Evolutionary conservation across 2,797 vertebrate species (phyloP), one percentile per base, ranked within the genome.

Genomic region (Eulemur rubriventer): DNA sequence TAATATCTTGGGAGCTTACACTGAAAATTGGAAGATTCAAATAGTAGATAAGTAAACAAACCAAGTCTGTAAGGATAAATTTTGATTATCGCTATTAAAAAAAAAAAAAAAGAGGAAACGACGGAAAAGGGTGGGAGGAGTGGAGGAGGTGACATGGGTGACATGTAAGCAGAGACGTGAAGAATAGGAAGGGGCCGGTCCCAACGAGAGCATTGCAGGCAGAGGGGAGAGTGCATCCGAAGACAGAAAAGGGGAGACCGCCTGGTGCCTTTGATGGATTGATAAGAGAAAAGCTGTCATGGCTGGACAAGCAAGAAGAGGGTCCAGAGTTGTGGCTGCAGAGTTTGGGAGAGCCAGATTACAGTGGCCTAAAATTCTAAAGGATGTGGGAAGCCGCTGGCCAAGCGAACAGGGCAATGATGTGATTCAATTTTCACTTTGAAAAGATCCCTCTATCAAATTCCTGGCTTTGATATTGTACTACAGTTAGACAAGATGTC

Each of bases 221-320:
- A 48, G 14, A 80, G 14, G 28, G 43, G 3, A 83, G 10, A 41
- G 17, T 22, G 7, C 26, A 24, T 55, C 57, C 30, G 18, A 38
- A 2, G 41, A 24, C 18, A 11, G 63, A 46, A 59, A 59, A 12
- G 22, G 28, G 50, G 28, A 43, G 16, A 2, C 7, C 0, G 0
- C n/a, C 57, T 9, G 16, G 17, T 4, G 5, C 8, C 76, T 83
- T 46, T 52, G 16, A 48, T 43, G n/a, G 16, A 35, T 18, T 35
- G 33, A 24, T 14, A 57, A 38, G 33, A 86, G 10, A 43, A 83
- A 55, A 72, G 16, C 13, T 30, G 33, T 7, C 9, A 17, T 55
- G 28, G 4, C 28, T 1, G 33, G 12, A 26, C 26, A 48, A 1
- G 0, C 10, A 16, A 43, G 30, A 35, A 1, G 1, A 28, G 11